Evolutionary conservation across 2,888 invertebrate genomes (phyloP).

Genomic region (Poecilus cupreus): DNA sequence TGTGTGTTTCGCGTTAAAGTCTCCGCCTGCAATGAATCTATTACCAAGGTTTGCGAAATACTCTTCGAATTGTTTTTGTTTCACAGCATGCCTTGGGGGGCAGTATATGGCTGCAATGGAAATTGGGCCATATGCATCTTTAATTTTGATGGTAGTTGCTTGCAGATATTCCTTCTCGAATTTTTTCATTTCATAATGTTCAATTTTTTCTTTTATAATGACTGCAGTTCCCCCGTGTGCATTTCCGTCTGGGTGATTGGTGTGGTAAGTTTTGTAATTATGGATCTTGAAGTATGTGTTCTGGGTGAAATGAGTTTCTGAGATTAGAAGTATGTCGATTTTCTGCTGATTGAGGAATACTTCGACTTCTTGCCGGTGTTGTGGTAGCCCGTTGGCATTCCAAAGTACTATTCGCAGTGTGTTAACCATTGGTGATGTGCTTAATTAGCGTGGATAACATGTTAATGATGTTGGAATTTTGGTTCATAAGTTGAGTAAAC

Average conservation of each 20-base stretch:
- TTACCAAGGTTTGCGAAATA: conserved; percentile 59
- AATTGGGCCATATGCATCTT: conserved; percentile 49
- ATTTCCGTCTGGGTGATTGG: conserved; percentile 61
- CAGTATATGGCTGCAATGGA: conserved; percentile 62
- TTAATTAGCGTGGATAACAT: no score
- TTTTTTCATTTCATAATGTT: conserved; percentile 57
- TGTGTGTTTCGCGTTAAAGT: conserved; percentile 63
- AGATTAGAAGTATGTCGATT: no score
- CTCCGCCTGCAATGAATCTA: conserved; percentile 62
- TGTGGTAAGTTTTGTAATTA: conserved; percentile 59
- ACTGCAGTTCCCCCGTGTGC: conserved; percentile 60
- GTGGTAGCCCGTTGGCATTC: conserved; percentile 49
- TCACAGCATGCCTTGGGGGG: conserved; percentile 62
- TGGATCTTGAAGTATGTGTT: conserved; percentile 61
- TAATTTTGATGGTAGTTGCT: conserved; percentile 61
- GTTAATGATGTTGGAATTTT: no score
- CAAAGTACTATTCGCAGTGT: conserved; percentile 43
- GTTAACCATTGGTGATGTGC: conserved; percentile 29
- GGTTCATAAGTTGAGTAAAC: no score
- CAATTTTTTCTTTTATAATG: conserved; percentile 61
- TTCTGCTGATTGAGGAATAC: conserved; percentile 50
- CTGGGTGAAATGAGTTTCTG: conserved; percentile 59
- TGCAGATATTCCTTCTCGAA: conserved; percentile 56
- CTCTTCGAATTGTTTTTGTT: conserved; percentile 60
- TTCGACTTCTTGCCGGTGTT: conserved; percentile 46